Base-by-base conservation (phyloP, 2,888 invertebrate genomes). In the Lithosia quadra region DNA sequence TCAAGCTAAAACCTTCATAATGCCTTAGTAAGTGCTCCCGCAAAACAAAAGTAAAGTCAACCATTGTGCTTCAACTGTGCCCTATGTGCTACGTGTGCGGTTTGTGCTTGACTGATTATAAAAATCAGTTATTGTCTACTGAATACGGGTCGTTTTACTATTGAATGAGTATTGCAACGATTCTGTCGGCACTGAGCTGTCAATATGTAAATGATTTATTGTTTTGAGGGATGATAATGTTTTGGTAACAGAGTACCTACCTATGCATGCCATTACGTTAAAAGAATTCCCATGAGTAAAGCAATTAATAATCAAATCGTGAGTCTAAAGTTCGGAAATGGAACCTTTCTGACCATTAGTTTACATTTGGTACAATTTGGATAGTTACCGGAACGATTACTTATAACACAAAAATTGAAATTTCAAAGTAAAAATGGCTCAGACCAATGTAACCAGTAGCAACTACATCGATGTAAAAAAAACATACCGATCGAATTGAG, bases 121-220 rank as follows among this genome's bases (percentile, higher is more conserved):
- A 22, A 34, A 63, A 2, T 63, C 57, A 60, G 33, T 68, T 79
- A 70, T 55, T 18, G 0, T 58, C 18, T 39, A 55, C 49, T 8
- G 0, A 0, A 36, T 43, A 80, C 67, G 57, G 70, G 69, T 58
- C 5, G 60, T 49, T 66, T 64, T 74, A 0, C 34, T 39, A 18
- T 21, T 22, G 21, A 55, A 33, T 9, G 10, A 18, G 18, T 28
- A 53, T 56, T 49, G 55, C 1, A 63, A 68, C 49, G 28, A 71
- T 75, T 74, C 67, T 77, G 74, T 73, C 75, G 79, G 73, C 63
- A 76, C 71, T 75, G 68, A 78, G 72, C 72, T 78, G 81, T 79
- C 79, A 77, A 82, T 80, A 79, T 81, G 73, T 67, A 77, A 83
- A 83, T 84, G 79, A 84, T 68, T 83, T 80, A 81, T 76, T 62